Base-by-base conservation (phyloP, 2,113 vertebrate genomes). In the Apteryx mantelli region DNA sequence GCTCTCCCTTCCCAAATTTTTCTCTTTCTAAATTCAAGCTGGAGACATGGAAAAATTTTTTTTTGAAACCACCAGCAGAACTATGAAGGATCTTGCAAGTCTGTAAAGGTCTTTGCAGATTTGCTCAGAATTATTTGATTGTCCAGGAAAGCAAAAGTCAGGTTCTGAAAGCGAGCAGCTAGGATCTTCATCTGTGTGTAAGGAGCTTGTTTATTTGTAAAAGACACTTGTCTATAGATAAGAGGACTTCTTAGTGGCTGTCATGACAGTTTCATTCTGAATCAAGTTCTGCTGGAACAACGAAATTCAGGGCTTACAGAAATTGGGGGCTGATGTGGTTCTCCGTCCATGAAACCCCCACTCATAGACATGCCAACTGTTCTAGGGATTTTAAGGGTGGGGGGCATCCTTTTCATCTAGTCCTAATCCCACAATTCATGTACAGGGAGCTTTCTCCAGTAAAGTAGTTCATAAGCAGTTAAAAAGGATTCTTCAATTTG, bases 1-100 rank as follows among this genome's bases (percentile, higher is more conserved):
- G 70, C 65, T 92, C 93, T 96, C 96, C 88, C 95, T 97, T 97
- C 96, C 95, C 96, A 93, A 96, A 91, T 91, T 77, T 38, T 97
- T 93, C 44, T 92, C 74, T 89, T 79, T 93, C 85, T 97, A 95
- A 95, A 93, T 92, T 86, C 96, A 91, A 64, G 80, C 86, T 86
- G 52, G 80, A 86, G 93, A 90, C 96, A 2, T 93, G 88, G 63
- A 82, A 53, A 75, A 32, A 36, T 55, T 24, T 11, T 3, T 21
- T 83, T 46, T 32, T 24, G 6, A 46, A 83, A 34, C 32, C 0
- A 0, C 38, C 24, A 38, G 38, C 65, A 79, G 86, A 95, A 93
- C 58, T 63, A 21, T 15, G 30, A 71, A 50, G 8, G 11, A 34
- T 20, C 1, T 0, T 42, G 88, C n/a, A 25, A 86, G 56, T 48